Percentiles rank a stretch among this genome's conserved stretches.
Conservation (phyloP, 2,888 invertebrate genomes). For the Boloria euphrosyne region DNA sequence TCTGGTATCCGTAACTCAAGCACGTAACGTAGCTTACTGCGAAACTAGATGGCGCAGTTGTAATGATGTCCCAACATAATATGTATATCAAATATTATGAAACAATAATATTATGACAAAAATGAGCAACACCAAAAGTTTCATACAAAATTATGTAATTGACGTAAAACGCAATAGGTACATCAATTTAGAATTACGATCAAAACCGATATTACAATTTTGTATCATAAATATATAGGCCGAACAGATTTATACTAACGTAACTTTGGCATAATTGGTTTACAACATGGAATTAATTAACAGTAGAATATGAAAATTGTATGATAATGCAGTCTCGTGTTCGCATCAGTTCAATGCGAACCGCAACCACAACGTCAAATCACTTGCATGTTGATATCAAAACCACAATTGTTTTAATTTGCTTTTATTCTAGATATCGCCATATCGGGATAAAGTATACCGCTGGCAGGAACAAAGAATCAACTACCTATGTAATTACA, state of each 20-base stretch:
- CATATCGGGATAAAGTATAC: conserved; percentile 1
- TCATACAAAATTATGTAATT: no score
- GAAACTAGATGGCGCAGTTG: no score
- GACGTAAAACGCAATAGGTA: neutral
- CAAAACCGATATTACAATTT: neutral
- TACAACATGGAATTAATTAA: conserved; percentile 9
- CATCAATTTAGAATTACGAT: conserved; percentile 5
- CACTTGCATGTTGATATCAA: conserved; percentile 30
- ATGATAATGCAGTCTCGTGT: conserved; percentile 19
- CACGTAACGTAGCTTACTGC: no score
- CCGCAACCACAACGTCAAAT: conserved; percentile 34
- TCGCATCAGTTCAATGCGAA: conserved; percentile 10
- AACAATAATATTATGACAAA: no score
- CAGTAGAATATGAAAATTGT: conserved; percentile 16
- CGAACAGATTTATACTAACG: conserved; percentile 5
- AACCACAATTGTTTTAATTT: conserved; percentile 26
- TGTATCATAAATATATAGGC: conserved; percentile 3
- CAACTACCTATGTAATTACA: neutral
- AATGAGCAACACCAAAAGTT: no score
- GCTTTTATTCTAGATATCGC: conserved; percentile 18
- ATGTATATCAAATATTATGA: no score
- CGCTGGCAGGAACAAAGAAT: neutral
- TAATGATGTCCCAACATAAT: no score
- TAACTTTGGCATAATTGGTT: conserved; percentile 5
- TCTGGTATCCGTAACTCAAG: no score